Evolutionary conservation across 2,797 vertebrate genomes (phyloP).

Genomic region (Otolemur crassicaudatus): DNA sequence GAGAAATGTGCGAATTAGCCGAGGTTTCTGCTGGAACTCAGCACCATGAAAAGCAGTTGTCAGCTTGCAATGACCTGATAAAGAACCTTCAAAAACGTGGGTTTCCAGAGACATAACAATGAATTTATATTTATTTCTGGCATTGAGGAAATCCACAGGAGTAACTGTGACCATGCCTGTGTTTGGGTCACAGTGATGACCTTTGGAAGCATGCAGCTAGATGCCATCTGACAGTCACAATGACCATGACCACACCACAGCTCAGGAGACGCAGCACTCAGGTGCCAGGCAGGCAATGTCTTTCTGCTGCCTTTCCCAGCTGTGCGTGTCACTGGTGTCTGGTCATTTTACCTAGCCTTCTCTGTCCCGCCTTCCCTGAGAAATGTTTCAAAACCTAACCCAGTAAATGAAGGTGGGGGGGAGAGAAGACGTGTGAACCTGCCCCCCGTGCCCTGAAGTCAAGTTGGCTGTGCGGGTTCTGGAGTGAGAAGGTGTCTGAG

Average conservation of each 20-base stretch:
- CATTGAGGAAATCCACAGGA: background rate
- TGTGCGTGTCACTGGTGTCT: background rate
- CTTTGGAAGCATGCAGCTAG: fast-evolving
- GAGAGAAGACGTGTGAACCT: fast-evolving
- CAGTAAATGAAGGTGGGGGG: no score
- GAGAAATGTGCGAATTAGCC: background rate
- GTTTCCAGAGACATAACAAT: fast-evolving
- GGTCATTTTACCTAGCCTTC: no score
- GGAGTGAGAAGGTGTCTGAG: no score
- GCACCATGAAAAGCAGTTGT: background rate
- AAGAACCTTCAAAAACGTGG: background rate
- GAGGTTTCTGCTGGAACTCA: background rate
- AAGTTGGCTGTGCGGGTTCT: fast-evolving
- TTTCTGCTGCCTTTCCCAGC: fast-evolving
- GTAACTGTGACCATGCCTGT: fast-evolving
- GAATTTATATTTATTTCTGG: background rate
- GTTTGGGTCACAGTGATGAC: fast-evolving
- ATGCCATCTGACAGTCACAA: background rate
- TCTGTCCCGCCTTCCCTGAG: background rate
- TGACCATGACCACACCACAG: fast-evolving
- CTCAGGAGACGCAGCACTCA: background rate
- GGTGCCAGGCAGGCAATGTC: fast-evolving
- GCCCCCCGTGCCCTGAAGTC: no score
- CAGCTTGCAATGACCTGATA: fast-evolving
- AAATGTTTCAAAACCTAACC: background rate